A percentile compares a stretch with the other conserved stretches of the same genome.
These are phyloP conservation scores for Xenus cinereus DNA, from an alignment of 2,113 vertebrate genomes.

Conservation along the genomic window DNA sequence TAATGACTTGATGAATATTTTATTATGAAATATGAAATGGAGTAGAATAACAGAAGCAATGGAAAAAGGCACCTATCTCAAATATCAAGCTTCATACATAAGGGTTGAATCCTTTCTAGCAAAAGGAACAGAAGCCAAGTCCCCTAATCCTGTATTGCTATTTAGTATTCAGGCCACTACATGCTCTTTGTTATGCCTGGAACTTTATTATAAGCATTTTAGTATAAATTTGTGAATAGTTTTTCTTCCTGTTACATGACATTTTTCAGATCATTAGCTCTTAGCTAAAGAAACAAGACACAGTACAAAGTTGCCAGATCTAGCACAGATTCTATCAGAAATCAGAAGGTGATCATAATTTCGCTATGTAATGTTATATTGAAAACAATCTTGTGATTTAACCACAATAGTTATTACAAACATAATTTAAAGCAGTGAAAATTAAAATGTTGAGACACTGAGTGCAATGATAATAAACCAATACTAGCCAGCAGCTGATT, in stretches of 20 bases:
- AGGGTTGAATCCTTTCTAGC: neutral
- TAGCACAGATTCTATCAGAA: neutral
- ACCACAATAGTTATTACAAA: neutral
- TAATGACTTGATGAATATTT: slow-evolving; percentile 49
- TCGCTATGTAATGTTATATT: neutral
- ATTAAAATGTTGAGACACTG: neutral
- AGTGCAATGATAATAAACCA: neutral
- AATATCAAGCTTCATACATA: neutral
- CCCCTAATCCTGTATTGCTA: neutral
- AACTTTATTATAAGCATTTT: neutral
- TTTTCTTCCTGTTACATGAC: neutral
- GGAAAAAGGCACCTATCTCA: neutral
- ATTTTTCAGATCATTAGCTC: neutral
- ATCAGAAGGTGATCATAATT: neutral
- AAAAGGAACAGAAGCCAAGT: neutral
- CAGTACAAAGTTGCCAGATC: neutral
- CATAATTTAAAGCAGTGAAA: neutral
- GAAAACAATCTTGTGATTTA: neutral
- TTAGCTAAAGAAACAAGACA: neutral
- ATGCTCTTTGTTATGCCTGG: neutral
- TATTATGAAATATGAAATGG: slow-evolving; percentile 15
- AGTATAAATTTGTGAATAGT: neutral
- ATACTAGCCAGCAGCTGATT: neutral
- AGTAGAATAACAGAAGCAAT: neutral
- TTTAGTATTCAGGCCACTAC: neutral